Percentiles rank a stretch among this genome's conserved stretches.
phyloP scores from a whole-genome alignment of 2,797 vertebrate genomes.

The Choloepus didactylus region DNA sequence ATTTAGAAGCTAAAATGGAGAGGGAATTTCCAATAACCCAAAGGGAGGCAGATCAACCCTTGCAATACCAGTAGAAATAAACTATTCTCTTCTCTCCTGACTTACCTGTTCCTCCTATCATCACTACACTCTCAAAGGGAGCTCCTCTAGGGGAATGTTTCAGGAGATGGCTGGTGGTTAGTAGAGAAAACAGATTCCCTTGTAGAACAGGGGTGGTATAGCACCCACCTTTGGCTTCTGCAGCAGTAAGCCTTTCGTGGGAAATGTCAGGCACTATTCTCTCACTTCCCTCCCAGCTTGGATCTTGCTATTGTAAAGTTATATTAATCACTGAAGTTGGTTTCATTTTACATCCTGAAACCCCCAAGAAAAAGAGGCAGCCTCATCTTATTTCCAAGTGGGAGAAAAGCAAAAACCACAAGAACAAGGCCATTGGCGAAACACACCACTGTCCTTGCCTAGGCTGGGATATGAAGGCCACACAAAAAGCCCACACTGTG shows the following conservation, averaged over 20 bases:
- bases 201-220: background rate
- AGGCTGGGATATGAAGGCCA: background rate
- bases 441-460: background rate
- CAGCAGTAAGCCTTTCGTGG: background rate
- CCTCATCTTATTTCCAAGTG: conserved; percentile 32
- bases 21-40: conserved; percentile 74
- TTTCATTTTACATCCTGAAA: conserved; percentile 59
- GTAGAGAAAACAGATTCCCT: background rate
- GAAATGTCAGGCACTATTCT: background rate
- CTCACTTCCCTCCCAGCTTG: background rate
- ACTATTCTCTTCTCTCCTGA: background rate
- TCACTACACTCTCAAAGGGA: background rate
- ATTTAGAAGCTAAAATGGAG: conserved; percentile 65
- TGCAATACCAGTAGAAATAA: background rate
- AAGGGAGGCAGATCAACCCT: background rate
- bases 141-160: background rate
- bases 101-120: background rate
- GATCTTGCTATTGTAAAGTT: background rate
- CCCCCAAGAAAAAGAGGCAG: background rate
- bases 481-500: background rate
- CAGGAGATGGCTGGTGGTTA: background rate
- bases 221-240: conserved; percentile 27
- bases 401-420: conserved; percentile 17
- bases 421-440: background rate
- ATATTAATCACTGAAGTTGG: conserved; percentile 10